Evolutionary conservation across 2,888 invertebrate genomes (phyloP).

Genomic region (Tiliacea citrago): DNA sequence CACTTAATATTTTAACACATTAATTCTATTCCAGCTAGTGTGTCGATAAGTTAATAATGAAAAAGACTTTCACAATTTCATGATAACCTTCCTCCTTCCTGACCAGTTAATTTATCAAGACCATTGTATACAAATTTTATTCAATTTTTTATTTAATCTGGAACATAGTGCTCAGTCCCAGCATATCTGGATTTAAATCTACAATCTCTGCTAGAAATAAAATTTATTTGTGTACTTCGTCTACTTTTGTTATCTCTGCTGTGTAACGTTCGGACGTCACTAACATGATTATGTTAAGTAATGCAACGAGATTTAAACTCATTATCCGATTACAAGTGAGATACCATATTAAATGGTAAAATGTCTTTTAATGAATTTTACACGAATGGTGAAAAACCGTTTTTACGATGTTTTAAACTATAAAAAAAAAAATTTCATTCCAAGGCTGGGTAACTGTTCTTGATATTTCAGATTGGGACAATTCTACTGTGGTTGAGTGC

Average conservation of each 20-base stretch:
- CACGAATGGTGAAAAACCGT: too few relatives aligned
- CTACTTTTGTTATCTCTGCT: conserved; percentile 1
- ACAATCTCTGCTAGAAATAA: neutral
- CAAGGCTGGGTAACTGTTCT: neutral
- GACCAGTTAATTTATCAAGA: too few relatives aligned
- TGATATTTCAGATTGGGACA: neutral
- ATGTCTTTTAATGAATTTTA: too few relatives aligned
- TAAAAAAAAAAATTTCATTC: too few relatives aligned
- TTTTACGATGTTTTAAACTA: too few relatives aligned
- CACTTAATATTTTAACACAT: too few relatives aligned
- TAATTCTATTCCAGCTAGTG: too few relatives aligned
- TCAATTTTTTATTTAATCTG: neutral
- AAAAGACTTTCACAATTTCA: too few relatives aligned
- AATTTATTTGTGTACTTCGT: neutral
- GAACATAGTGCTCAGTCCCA: neutral
- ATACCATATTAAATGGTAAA: conserved; percentile 1
- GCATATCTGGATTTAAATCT: neutral
- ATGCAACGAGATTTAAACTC: conserved; percentile 7
- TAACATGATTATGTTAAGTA: conserved; percentile 6
- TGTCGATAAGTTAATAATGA: too few relatives aligned
- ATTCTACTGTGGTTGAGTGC: neutral
- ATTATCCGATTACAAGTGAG: conserved; percentile 19
- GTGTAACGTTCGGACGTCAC: conserved; percentile 26
- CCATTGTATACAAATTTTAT: too few relatives aligned
- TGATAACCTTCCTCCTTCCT: too few relatives aligned